Evolutionary conservation across 1,140 invertebrate species (phyloP), one percentile per base, ranked within the genome.

Genomic region (Sarcophaga peregrina): DNA sequence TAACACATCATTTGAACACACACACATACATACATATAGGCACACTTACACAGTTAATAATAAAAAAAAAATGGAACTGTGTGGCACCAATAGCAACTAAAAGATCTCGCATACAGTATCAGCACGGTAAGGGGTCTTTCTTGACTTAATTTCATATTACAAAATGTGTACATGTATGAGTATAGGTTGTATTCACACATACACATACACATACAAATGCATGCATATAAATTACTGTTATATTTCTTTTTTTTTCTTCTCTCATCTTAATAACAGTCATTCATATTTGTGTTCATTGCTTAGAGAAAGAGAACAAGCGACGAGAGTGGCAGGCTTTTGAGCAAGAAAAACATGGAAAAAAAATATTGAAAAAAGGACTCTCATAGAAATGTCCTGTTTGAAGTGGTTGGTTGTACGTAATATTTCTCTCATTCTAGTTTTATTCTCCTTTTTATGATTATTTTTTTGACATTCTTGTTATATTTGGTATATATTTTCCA

Each of bases 381-480:
- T 8, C 68, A 2, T 11, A 13, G 13, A 25, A n/a, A 11, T 58
- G 54, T 58, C 54, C 54, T 58, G 54, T 58, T 58, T 58, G 13
- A 58, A 58, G 54, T 58, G 54, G 13, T 58, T 58, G 25, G 54
- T 58, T 58, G n/a, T 58, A 58, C n/a, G 5, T 13, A 58, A 58
- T 58, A 58, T 58, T 58, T 58, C 15, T 58, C 54, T 52, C 9
- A 58, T 13, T 58, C 45, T 48, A 9, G 10, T 15, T 13, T 76
- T 76, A 3, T 76, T 15, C 9, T 74, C 37, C 13, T 45, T 75
- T n/a, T 75, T 76, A 15, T 47, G n/a, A 76, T 76, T 48, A 46
- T 46, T 76, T 47, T n/a, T 47, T 47, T 47, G 46, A 46, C 45
- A 76, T 76, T 76, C 47, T 76, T 76, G 74, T 76, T 76, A 76